Conservation (phyloP, 2,113 vertebrate genomes). For the Microcebus tavaratra region DNA sequence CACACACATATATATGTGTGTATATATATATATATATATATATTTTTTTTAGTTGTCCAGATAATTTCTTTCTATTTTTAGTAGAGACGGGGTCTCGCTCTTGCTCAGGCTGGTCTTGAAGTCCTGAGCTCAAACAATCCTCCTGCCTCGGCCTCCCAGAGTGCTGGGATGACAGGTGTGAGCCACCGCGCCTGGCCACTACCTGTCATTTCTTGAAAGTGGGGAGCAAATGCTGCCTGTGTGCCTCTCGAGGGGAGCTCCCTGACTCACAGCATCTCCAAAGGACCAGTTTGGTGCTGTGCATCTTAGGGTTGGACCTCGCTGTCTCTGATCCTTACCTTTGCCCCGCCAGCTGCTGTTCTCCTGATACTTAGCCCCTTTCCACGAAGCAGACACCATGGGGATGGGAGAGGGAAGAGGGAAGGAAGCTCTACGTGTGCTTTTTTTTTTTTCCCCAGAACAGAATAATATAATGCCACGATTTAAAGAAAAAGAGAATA, state of each 20-base stretch:
- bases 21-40: too few relatives aligned
- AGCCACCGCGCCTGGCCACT: too few relatives aligned
- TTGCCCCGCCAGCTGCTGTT: conserved; percentile 55
- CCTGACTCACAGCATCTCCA: background rate
- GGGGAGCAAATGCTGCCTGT: background rate
- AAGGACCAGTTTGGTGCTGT: background rate
- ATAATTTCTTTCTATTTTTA: too few relatives aligned
- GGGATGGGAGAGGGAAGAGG: too few relatives aligned
- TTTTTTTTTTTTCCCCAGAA: conserved; percentile 67
- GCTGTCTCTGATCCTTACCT: conserved; percentile 19
- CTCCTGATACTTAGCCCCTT: conserved; percentile 57
- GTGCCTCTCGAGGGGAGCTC: too few relatives aligned
- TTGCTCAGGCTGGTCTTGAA: too few relatives aligned
- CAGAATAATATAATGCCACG: conserved; percentile 65
- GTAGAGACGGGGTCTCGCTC: too few relatives aligned
- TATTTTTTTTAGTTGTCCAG: too few relatives aligned
- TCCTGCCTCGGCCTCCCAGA: too few relatives aligned
- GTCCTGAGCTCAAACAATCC: too few relatives aligned
- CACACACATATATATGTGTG: too few relatives aligned
- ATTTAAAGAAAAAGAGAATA: conserved; percentile 36
- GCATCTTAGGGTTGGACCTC: background rate
- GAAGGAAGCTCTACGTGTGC: background rate
- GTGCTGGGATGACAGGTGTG: too few relatives aligned
- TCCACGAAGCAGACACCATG: background rate
- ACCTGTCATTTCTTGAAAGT: fast-evolving